phyloP scores from a whole-genome alignment of 2,113 vertebrate species.

The Emberiza fucata region DNA sequence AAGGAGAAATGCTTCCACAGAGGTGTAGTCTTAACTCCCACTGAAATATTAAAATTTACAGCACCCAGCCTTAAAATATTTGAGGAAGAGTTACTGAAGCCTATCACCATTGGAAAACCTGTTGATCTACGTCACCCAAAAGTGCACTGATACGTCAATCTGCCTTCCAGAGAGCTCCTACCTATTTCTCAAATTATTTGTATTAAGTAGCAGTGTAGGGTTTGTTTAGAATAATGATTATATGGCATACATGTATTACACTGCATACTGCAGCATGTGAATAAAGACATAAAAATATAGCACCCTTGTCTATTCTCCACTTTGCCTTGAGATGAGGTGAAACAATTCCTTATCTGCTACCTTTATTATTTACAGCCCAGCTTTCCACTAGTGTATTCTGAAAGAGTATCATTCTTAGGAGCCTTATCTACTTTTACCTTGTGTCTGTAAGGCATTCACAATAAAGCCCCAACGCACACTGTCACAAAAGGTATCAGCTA shows the following conservation, averaged over 20 bases:
- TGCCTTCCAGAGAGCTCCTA: background rate
- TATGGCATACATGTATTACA: background rate
- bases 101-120: background rate
- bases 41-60: background rate
- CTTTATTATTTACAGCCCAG: background rate
- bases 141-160: accelerated
- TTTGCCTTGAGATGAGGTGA: background rate
- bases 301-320: background rate
- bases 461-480: background rate
- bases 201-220: background rate
- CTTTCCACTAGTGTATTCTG: background rate
- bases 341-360: background rate
- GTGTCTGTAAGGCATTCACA: background rate
- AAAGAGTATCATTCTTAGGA: background rate
- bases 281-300: background rate
- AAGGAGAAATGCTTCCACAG: background rate
- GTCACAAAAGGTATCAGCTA: background rate
- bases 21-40: background rate
- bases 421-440: background rate
- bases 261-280: background rate
- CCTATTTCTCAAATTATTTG: background rate
- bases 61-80: background rate
- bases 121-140: accelerated
- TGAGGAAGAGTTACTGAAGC: background rate
- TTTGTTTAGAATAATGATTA: background rate